These are phyloP conservation scores for Tetragonula clypearis DNA, from an alignment of 1,140 invertebrate genomes.

Conservation along the genomic window DNA sequence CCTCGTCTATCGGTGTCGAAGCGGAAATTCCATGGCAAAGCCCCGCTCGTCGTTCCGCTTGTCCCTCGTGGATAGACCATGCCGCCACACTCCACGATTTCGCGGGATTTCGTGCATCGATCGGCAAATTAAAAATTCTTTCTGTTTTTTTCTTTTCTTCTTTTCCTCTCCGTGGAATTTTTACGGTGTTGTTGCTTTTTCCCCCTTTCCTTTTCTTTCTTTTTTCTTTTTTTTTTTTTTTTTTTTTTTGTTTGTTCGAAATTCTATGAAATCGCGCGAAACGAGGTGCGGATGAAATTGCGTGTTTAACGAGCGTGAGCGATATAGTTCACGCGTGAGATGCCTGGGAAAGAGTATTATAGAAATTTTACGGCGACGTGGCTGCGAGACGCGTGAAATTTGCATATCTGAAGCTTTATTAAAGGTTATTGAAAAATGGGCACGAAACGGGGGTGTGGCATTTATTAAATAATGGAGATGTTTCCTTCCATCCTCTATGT, in stretches of 20 bases:
- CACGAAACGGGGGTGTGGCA: not conserved
- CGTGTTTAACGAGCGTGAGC: no score
- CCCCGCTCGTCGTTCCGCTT: not conserved
- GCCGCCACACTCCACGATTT: no score
- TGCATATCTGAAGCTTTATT: not conserved
- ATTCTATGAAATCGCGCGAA: no score
- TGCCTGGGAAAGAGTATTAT: not conserved
- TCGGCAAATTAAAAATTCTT: not conserved
- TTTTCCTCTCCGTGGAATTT: no score
- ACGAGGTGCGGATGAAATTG: no score
- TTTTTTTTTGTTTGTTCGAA: no score
- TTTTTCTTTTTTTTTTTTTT: no score
- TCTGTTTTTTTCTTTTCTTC: no score
- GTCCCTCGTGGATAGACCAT: not conserved
- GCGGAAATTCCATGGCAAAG: conserved; percentile 1
- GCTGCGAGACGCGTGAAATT: not conserved
- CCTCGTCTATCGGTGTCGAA: conserved; percentile 36
- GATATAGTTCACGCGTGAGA: no score
- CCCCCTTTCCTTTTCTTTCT: no score
- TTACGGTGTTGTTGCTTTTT: no score
- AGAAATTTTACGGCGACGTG: not conserved
- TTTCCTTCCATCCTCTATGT: no score
- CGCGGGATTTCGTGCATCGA: not conserved
- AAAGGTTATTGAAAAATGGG: not conserved
- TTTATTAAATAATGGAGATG: not conserved